A percentile compares a stretch with the other conserved stretches of the same genome.
Evolutionary conservation across 2,797 vertebrate genomes (phyloP).

Genomic region (Rhinophrynus dorsalis): DNA sequence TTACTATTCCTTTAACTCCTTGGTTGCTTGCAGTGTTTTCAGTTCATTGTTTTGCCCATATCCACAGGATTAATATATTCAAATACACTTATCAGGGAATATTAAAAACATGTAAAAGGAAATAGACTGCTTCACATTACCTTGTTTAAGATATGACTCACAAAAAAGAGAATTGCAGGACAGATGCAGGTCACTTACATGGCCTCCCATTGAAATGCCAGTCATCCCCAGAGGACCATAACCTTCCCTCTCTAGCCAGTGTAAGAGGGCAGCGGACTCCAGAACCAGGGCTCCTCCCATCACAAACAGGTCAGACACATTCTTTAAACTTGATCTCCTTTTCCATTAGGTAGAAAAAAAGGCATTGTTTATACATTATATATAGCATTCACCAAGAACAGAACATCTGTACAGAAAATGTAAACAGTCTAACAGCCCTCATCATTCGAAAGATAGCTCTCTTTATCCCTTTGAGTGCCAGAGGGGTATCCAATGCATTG

Average conservation of each 20-base stretch:
- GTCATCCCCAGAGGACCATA: constrained; percentile 96
- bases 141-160: not conserved
- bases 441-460: no score
- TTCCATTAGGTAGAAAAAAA: constrained; percentile 53
- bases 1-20: no score
- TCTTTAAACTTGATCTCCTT: constrained; percentile 92
- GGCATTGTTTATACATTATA: not conserved
- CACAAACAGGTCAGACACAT: constrained; percentile 96
- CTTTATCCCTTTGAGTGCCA: no score
- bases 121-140: no score
- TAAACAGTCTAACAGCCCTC: no score
- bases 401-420: not conserved
- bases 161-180: not conserved
- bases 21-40: no score
- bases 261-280: constrained; percentile 89
- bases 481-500: no score
- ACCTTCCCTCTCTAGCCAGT: constrained; percentile 92
- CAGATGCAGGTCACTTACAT: constrained; percentile 74
- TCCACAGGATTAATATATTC: no score
- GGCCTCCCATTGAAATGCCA: constrained; percentile 98
- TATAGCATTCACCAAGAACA: not conserved
- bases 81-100: no score
- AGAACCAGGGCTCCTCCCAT: constrained; percentile 96
- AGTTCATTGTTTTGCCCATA: no score
- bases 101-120: no score